These are phyloP conservation scores for Diadumene lineata DNA, from an alignment of 92 coral and sea anemone species.

Conservation along the genomic window DNA sequence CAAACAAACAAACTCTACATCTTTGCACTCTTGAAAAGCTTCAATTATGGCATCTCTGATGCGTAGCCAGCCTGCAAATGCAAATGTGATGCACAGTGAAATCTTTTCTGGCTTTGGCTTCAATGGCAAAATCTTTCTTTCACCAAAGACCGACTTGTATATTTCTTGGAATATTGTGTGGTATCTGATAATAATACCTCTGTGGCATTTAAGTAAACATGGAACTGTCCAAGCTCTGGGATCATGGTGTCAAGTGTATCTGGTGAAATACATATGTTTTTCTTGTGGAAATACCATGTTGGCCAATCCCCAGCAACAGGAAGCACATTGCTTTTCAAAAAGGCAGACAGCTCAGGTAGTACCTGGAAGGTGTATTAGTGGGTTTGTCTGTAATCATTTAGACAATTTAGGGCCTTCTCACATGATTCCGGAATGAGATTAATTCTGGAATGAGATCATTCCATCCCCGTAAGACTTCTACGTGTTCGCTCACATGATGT, in stretches of 20 bases:
- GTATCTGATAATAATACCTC: constrained; percentile 49
- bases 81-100: constrained; percentile 44
- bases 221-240: constrained; percentile 62
- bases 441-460: no score
- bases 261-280: constrained; percentile 23
- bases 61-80: constrained; percentile 55
- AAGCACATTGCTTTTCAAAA: constrained; percentile 16
- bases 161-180: constrained; percentile 41
- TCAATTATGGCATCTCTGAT: not conserved
- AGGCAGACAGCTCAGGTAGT: constrained; percentile 42
- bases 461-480: no score
- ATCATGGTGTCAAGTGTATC: constrained; percentile 17
- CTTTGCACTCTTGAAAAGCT: constrained; percentile 26
- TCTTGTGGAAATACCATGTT: constrained; percentile 66
- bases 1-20: constrained; percentile 44
- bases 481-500: no score
- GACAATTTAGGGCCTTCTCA: no score
- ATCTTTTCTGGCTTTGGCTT: constrained; percentile 45
- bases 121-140: constrained; percentile 6
- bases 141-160: constrained; percentile 39
- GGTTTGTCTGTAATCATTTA: constrained; percentile 35
- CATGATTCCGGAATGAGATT: no score
- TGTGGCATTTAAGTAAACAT: constrained; percentile 47
- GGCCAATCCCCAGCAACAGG: constrained; percentile 65
- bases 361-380: constrained; percentile 42